A percentile compares a stretch with the other conserved stretches of the same genome.
Evolutionary conservation across 1,140 invertebrate species (phyloP).

Genomic region (Diorhabda elongata): DNA sequence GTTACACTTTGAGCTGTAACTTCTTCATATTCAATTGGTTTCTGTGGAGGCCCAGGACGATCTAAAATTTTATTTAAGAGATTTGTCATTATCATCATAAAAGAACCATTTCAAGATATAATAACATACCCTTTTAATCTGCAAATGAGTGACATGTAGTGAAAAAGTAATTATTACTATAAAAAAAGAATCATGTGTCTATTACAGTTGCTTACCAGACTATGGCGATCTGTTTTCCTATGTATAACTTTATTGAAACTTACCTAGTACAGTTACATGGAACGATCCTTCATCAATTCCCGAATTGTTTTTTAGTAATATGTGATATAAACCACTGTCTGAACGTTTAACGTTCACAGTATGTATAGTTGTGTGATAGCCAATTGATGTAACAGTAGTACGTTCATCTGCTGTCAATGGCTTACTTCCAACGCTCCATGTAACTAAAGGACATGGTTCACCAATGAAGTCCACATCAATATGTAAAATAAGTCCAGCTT

Average conservation of each 20-base stretch:
- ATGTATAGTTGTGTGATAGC: conserved; percentile 86
- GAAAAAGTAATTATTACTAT: too few relatives aligned
- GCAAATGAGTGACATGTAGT: too few relatives aligned
- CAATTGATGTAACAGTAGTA: conserved; percentile 82
- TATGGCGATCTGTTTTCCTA: too few relatives aligned
- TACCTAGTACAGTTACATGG: conserved; percentile 77
- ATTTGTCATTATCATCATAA: too few relatives aligned
- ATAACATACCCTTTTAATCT: too few relatives aligned
- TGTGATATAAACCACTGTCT: conserved; percentile 80
- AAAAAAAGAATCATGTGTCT: too few relatives aligned
- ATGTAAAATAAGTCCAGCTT: conserved; percentile 89
- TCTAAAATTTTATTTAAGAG: conserved; percentile 49
- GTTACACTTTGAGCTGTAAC: conserved; percentile 92
- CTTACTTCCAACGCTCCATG: conserved; percentile 77
- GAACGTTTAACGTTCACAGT: conserved; percentile 81
- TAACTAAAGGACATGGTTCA: conserved; percentile 80
- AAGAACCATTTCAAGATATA: too few relatives aligned
- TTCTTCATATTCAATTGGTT: conserved; percentile 89
- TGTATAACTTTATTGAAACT: conserved; percentile 23
- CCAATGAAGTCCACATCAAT: conserved; percentile 91
- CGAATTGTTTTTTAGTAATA: conserved; percentile 80
- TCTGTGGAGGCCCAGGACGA: conserved; percentile 78
- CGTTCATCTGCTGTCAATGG: conserved; percentile 68
- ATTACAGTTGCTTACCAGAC: too few relatives aligned
- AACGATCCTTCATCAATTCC: conserved; percentile 88